Evolutionary conservation across 1,140 invertebrate genomes (phyloP).

Genomic region (Steinernema khuongi): DNA sequence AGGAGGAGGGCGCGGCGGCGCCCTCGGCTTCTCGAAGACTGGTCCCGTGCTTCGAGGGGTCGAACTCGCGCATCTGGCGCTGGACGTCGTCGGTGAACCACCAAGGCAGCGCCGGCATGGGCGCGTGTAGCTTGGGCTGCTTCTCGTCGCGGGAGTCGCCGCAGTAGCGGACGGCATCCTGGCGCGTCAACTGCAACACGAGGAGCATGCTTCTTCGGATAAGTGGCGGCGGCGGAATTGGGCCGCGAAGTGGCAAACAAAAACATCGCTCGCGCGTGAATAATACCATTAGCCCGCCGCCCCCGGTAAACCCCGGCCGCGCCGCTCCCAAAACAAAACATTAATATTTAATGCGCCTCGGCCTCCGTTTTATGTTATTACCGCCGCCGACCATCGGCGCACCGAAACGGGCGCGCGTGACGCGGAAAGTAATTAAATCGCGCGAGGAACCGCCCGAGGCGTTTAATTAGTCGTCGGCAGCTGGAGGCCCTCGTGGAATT

Average conservation of each 20-base stretch:
- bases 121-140: not conserved
- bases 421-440: conserved; percentile 10
- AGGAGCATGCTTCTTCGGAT: not conserved
- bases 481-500: not conserved
- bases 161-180: not conserved
- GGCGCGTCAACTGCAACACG: not conserved
- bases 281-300: conserved; percentile 5
- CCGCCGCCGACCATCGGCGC: too few relatives aligned
- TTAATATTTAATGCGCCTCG: conserved; percentile 2
- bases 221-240: not conserved
- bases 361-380: conserved; percentile 6
- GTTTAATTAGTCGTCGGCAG: conserved; percentile 2
- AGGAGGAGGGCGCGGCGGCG: not conserved
- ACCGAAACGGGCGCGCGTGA: not conserved
- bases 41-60: conserved; percentile 5
- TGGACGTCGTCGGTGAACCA: not conserved
- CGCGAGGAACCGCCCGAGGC: conserved; percentile 2
- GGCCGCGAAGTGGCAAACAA: conserved; percentile 8
- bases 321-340: not conserved
- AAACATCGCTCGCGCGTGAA: conserved; percentile 9
- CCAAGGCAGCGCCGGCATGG: not conserved
- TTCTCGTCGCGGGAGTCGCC: not conserved
- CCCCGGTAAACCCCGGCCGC: not conserved
- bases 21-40: conserved; percentile 3
- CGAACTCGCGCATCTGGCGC: not conserved